Base-by-base conservation (phyloP, 2,797 vertebrate species). In the Acrossocheilus wenchowensis region DNA sequence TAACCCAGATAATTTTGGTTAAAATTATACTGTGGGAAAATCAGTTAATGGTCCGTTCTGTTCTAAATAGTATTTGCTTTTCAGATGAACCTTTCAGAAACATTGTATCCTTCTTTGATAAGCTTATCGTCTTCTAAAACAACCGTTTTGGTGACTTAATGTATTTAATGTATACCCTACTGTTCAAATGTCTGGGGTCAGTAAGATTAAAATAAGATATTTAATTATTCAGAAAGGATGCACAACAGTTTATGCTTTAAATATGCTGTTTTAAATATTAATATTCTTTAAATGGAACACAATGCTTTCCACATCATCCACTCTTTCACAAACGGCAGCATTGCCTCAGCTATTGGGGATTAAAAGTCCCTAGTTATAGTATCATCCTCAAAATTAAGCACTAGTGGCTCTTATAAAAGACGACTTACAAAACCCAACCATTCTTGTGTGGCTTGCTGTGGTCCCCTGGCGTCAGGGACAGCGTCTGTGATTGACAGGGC, bases 401-500 rank as follows among this genome's bases (percentile, higher is more conserved):
- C 54, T 26, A n/a, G 21, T 78, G 52, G 36, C 36, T 41, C 50
- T 36, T 78, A 57, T 57, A 23, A 78, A 78, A 78, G 21, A 60
- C 0, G 6, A 60, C 12, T n/a, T 41, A 60, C 34, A n/a, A 62
- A 78, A 5, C 36, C 21, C 19, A 0, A 3, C 34, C 39, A 4
- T 60, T n/a, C 12, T 60, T n/a, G 54, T 41, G 36, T 43, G 23
- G 39, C 74, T 78, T 57, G 74, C 50, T 36, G 74, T 6, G 19
- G 74, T 78, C 19, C 19, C 74, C 11, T 3, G 19, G 34, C 8
- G 4, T 69, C 34, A 39, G 68, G 17, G 36, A 39, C 36, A 2
- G 68, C 0, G 7, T 39, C 36, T 78, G 14, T 78, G 77, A 60
- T 43, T 85, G 82, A 87, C 86, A 87, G 68, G 26, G 78, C 48